These are phyloP conservation scores for Eilema griseolum DNA, from an alignment of 2,888 invertebrate genomes.

Conservation along the genomic window DNA sequence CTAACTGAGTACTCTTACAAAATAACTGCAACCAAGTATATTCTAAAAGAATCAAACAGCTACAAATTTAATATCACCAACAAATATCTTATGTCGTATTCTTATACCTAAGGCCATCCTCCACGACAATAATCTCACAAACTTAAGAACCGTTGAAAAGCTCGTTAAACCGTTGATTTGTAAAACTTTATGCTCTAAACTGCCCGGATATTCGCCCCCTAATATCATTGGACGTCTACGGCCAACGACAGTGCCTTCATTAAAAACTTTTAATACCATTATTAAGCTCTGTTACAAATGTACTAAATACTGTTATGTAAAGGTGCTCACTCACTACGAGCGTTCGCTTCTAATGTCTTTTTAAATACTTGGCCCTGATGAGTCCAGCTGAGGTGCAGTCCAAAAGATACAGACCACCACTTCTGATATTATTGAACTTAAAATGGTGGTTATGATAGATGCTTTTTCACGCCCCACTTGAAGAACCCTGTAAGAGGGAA, in stretches of 20 bases:
- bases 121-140: constrained; percentile 8
- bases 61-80: not conserved
- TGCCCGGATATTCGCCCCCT: constrained; percentile 5
- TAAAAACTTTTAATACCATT: constrained; percentile 26
- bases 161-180: constrained; percentile 16
- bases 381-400: too few species aligned
- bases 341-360: not conserved
- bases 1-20: too few species aligned
- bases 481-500: too few species aligned
- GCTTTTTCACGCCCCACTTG: too few species aligned
- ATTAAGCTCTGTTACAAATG: constrained; percentile 19
- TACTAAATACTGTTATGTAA: not conserved
- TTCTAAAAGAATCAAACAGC: too few species aligned
- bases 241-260: constrained; percentile 15
- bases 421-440: too few species aligned
- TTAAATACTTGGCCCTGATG: too few species aligned
- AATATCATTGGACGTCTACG: constrained; percentile 4
- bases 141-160: constrained; percentile 11
- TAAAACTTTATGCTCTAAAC: constrained; percentile 13
- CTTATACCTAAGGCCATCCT: constrained; percentile 3
- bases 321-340: not conserved
- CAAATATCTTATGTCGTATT: not conserved
- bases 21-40: too few species aligned
- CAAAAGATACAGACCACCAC: too few species aligned
- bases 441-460: too few species aligned